Base-by-base conservation (phyloP, 2,888 invertebrate genomes). In the Willowsia nigromaculata region DNA sequence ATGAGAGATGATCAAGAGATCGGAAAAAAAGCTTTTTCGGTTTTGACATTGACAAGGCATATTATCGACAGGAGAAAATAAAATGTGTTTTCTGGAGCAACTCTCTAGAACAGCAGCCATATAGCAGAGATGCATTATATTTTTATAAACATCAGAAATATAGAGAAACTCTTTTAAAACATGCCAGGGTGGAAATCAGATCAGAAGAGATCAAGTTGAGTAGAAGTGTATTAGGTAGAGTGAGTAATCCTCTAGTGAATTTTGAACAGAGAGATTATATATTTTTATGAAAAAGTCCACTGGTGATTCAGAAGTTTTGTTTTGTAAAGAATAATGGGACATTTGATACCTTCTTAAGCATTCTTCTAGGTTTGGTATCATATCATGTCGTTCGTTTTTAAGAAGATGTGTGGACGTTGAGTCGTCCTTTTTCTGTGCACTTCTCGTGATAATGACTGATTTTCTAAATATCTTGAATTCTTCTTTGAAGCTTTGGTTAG, bases 271-370 rank as follows among this genome's bases (percentile, higher is more conserved):
- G 3, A 33, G 65, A 65, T 33, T 33, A 59, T 25, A 27, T 27
- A 33, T 30, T 71, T 40, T 40, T 71, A 50, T 33, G 47, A 50
- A 43, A 30, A 43, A 74, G 25, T 25, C 43, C 40, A 9, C 27
- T 13, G 9, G 47, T n/a, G n/a, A n/a, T n/a, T n/a, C n/a, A n/a
- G n/a, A n/a, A n/a, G n/a, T n/a, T n/a, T 6, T 37, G 37, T 68
- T 33, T 62, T 62, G 62, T 53, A 43, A 13, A n/a, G n/a, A n/a
- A n/a, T n/a, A 82, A 82, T 40, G 65, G 47, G 62, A 82, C 47
- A 82, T 82, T 62, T 82, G 81, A 82, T 82, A 82, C 81, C 81
- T 65, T 62, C 65, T 82, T 82, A 43, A 47, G 33, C 18, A 40
- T 40, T n/a, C n/a, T n/a, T n/a, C n/a, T n/a, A n/a, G n/a, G n/a